phyloP scores from a whole-genome alignment of 2,888 invertebrate species.

The Agapostemon virescens region DNA sequence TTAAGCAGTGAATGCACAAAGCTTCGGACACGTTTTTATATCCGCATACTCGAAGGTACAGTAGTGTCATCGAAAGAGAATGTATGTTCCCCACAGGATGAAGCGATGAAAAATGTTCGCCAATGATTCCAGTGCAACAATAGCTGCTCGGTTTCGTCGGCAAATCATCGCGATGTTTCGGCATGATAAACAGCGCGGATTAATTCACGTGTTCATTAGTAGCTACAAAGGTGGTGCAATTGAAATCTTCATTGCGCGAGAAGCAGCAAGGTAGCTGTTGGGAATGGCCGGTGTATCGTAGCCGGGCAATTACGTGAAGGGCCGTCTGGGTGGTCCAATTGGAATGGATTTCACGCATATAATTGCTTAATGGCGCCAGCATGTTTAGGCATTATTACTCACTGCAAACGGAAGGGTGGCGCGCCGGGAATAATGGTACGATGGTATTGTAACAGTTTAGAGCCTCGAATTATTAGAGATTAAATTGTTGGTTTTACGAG shows the following conservation, averaged over 20 bases:
- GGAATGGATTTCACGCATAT: constrained; percentile 60
- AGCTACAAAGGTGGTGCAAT: constrained; percentile 21
- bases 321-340: constrained; percentile 58
- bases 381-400: constrained; percentile 60
- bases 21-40: background rate
- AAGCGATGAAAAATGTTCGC: background rate
- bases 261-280: constrained; percentile 11
- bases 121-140: background rate
- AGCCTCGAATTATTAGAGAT: constrained; percentile 41
- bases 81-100: background rate
- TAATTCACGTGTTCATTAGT: constrained; percentile 25
- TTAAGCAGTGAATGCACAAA: background rate
- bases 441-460: constrained; percentile 46
- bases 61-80: background rate
- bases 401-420: constrained; percentile 42
- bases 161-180: constrained; percentile 5
- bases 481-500: constrained; percentile 51
- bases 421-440: constrained; percentile 38
- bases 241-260: constrained; percentile 31
- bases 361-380: constrained; percentile 61
- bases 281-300: constrained; percentile 38
- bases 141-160: background rate
- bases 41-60: background rate
- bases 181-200: background rate
- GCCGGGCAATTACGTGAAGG: constrained; percentile 49